Evolutionary conservation across 2,888 invertebrate species (phyloP).

Genomic region (Hemistola chrysoprasaria): DNA sequence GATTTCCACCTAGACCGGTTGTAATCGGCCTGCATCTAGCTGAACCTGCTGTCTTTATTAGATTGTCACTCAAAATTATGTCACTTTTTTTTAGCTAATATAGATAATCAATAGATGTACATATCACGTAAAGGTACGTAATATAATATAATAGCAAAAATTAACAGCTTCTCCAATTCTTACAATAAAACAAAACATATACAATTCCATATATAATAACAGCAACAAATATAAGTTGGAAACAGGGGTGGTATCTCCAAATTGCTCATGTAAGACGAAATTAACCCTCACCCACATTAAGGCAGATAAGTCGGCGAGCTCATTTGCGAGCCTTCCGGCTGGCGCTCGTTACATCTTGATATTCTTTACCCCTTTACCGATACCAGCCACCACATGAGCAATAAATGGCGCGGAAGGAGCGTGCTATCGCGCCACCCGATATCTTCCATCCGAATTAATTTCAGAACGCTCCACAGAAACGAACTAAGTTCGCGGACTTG

Average conservation of each 20-base stretch:
- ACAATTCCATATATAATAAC: slow-evolving; percentile 36
- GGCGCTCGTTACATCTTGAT: slow-evolving; percentile 80
- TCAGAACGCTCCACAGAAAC: slow-evolving; percentile 68
- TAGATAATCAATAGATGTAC: no score
- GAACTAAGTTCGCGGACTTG: slow-evolving; percentile 79
- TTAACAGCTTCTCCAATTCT: slow-evolving; percentile 18
- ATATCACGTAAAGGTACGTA: no score
- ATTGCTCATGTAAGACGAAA: slow-evolving; percentile 81
- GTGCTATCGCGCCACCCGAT: slow-evolving; percentile 77
- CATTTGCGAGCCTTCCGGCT: slow-evolving; percentile 82
- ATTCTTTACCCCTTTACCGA: slow-evolving; percentile 81
- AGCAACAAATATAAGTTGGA: slow-evolving; percentile 61
- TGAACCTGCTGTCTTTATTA: no score
- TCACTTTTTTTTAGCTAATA: no score
- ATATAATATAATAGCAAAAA: slow-evolving; percentile 17
- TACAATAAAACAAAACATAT: slow-evolving; percentile 30
- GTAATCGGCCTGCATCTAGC: no score
- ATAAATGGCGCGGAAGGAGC: slow-evolving; percentile 82
- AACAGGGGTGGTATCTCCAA: slow-evolving; percentile 69
- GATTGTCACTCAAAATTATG: no score
- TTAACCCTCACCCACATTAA: slow-evolving; percentile 81
- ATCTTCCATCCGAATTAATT: slow-evolving; percentile 83
- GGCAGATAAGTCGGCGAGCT: slow-evolving; percentile 80
- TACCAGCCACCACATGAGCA: slow-evolving; percentile 80
- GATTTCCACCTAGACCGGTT: no score